Conservation (phyloP, 2,797 vertebrate species). For the Telmatherina bonti region DNA sequence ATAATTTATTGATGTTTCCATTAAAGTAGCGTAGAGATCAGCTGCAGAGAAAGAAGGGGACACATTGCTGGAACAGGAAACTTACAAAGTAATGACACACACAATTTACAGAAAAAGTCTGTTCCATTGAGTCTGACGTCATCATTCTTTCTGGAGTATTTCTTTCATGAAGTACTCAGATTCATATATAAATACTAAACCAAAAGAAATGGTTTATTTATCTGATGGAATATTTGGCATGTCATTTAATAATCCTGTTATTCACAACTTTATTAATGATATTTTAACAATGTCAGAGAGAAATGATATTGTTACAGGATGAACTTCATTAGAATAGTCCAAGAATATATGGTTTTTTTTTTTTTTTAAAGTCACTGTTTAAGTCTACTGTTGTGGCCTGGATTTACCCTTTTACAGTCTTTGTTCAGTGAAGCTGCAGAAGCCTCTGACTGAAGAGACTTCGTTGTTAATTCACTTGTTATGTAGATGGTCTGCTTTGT, state of each 20-base stretch:
- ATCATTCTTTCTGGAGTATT: constrained; percentile 16
- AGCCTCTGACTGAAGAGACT: background rate
- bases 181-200: constrained; percentile 15
- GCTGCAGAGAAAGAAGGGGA: constrained; percentile 54
- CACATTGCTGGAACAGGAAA: constrained; percentile 46
- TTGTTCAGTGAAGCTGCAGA: background rate
- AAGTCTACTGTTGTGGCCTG: background rate
- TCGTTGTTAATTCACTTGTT: background rate
- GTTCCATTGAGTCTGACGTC: constrained; percentile 22
- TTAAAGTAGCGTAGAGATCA: constrained; percentile 82
- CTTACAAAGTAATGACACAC: constrained; percentile 42
- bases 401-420: background rate
- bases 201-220: constrained; percentile 7
- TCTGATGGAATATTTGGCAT: constrained; percentile 17
- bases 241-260: background rate
- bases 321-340: background rate
- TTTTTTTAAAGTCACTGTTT: background rate
- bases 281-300: background rate
- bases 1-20: constrained; percentile 91
- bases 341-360: background rate
- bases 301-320: background rate
- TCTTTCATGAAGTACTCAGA: constrained; percentile 21
- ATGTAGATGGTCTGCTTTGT: background rate
- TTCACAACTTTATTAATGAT: background rate
- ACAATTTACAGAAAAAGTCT: constrained; percentile 52